Percentiles rank a stretch among this genome's conserved stretches.
Conservation (phyloP, 2,797 vertebrate genomes). For the Enteromius afrohamiltoni region DNA sequence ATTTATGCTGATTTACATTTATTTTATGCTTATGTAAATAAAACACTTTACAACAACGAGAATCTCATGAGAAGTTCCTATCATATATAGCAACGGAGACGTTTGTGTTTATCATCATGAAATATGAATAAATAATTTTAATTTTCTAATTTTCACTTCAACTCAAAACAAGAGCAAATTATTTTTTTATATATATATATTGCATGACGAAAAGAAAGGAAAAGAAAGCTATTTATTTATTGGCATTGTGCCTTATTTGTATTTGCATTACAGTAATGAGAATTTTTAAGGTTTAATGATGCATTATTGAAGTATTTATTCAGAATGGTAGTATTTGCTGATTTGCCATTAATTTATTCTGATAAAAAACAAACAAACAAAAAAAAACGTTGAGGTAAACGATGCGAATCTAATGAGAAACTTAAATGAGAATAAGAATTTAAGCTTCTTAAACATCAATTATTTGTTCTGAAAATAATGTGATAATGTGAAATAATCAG, state of each 20-base stretch:
- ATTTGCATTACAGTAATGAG: not conserved
- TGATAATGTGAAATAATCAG: not conserved
- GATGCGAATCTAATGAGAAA: not conserved
- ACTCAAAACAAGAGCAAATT: not conserved
- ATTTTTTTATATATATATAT: not conserved
- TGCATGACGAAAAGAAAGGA: not conserved
- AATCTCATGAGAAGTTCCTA: not conserved
- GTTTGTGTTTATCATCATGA: not conserved
- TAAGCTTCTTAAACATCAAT: not conserved
- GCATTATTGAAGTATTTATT: not conserved
- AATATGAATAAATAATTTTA: not conserved
- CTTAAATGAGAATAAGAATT: not conserved
- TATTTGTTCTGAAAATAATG: not conserved
- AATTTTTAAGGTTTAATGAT: not conserved
- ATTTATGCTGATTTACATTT: not conserved
- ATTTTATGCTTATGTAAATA: not conserved
- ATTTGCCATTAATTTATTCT: not conserved
- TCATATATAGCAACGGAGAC: not conserved
- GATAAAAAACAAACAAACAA: not conserved
- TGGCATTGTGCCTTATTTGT: not conserved
- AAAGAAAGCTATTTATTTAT: not conserved
- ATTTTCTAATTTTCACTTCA: no score
- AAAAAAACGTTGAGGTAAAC: not conserved
- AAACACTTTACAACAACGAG: not conserved
- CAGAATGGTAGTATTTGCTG: not conserved